phyloP scores from a whole-genome alignment of 2,797 vertebrate genomes.

The Phoebastria nigripes region DNA sequence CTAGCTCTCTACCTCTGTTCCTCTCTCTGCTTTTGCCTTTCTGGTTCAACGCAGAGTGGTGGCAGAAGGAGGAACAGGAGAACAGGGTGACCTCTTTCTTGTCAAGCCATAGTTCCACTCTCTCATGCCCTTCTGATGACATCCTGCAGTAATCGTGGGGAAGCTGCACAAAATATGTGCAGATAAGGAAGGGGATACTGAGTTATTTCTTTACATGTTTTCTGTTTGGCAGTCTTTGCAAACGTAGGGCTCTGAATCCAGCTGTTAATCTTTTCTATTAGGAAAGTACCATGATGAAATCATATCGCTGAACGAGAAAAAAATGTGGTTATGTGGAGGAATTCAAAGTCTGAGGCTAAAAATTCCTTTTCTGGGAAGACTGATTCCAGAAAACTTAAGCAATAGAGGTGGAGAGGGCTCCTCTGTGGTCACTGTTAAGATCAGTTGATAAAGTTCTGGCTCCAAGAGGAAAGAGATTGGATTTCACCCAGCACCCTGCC shows the following conservation, averaged over 20 bases:
- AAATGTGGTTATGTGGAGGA: not conserved
- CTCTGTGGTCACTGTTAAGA: not conserved
- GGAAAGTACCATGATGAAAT: not conserved
- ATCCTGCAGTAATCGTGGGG: not conserved
- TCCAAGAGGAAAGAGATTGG: not conserved
- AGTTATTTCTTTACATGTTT: not conserved
- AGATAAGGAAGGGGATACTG: not conserved
- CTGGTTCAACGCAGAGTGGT: not conserved
- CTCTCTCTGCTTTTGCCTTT: not conserved
- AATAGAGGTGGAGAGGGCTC: not conserved
- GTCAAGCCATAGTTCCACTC: not conserved
- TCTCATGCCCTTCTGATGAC: not conserved
- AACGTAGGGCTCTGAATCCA: not conserved
- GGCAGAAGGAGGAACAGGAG: not conserved
- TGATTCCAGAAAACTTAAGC: constrained; percentile 10
- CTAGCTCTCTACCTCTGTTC: not conserved
- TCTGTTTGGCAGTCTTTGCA: not conserved
- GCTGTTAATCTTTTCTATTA: not conserved
- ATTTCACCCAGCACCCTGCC: not conserved
- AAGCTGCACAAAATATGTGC: not conserved
- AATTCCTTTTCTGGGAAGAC: constrained; percentile 10
- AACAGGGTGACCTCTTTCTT: not conserved
- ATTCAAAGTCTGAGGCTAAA: not conserved
- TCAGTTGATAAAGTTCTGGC: not conserved
- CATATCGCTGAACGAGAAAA: not conserved